Evolutionary conservation across 2,113 vertebrate species (phyloP).

Genomic region (Xenus cinereus): DNA sequence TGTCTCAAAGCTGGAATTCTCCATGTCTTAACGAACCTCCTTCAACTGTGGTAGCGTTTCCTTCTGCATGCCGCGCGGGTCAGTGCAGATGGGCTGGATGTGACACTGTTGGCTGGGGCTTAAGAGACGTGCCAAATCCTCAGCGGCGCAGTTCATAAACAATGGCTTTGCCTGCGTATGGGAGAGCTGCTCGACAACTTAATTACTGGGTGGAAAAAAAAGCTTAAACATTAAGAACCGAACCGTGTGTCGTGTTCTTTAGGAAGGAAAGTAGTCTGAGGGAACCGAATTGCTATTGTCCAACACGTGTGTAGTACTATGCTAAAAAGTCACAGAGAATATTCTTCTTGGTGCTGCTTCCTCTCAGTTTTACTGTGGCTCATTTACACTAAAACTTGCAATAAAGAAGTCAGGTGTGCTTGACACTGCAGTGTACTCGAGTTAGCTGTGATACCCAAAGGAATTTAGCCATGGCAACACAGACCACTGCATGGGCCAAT

Average conservation of each 20-base stretch:
- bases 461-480: neutral
- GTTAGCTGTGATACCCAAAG: neutral
- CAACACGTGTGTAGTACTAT: neutral
- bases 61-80: neutral
- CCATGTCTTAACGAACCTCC: neutral
- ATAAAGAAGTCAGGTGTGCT: neutral
- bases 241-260: neutral
- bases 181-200: neutral
- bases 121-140: neutral
- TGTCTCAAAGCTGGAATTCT: neutral
- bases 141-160: neutral
- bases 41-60: neutral
- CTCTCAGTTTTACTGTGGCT: neutral
- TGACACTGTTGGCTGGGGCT: neutral
- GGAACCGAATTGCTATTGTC: neutral
- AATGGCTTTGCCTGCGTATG: neutral
- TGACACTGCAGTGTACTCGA: neutral
- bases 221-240: neutral
- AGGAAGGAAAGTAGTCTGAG: neutral
- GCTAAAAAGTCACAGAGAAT: neutral
- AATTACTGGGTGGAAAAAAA: constrained; percentile 7
- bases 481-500: neutral
- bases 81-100: neutral
- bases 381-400: neutral
- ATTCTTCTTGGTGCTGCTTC: neutral